Evolutionary conservation across 2,888 invertebrate genomes (phyloP), one percentile per base, ranked within the genome.

Genomic region (Spicauda simplicius): DNA sequence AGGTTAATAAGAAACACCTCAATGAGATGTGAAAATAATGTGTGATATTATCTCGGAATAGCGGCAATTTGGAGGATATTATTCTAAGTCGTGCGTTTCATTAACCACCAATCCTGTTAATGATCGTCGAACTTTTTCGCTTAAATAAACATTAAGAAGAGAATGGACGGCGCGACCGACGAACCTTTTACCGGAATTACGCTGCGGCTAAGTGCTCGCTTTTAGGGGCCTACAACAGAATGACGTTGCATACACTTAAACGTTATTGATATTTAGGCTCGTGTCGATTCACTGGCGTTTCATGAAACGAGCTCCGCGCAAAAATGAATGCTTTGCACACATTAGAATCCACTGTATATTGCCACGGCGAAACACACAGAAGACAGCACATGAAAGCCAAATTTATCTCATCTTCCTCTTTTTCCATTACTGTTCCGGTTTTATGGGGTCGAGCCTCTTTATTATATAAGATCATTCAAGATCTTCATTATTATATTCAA

Each of bases 141-240:
- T 90, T 87, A 90, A 88, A 90, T 87, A 88, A 89, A 89, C 88
- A 90, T 90, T 87, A 88, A 85, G 85, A 87, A 81, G 83, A 84
- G 83, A 88, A 88, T 84, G 84, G 81, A 86, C 83, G 82, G 78
- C 74, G 77, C 74, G 80, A 75, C 81, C 81, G 78, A 77, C 74
- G 78, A 85, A 83, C 87, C 88, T 90, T 90, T 91, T 90, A 89
- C 86, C 81, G 86, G 85, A 89, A 91, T 91, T 88, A 88, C 86
- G 83, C 80, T 48, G 80, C 77, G 80, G 85, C 82, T 84, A 88
- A 90, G 86, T 87, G 85, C 81, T 83, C 80, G 85, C 86, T 85
- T 87, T 76, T 71, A 74, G 74, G 73, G 72, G 73, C 67, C 69
- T 58, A 65, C 67, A 55, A 57, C 58, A 14, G 55, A 69, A 73